Base-by-base conservation (phyloP, 2,797 vertebrate species). In the Xerus rutilus region DNA sequence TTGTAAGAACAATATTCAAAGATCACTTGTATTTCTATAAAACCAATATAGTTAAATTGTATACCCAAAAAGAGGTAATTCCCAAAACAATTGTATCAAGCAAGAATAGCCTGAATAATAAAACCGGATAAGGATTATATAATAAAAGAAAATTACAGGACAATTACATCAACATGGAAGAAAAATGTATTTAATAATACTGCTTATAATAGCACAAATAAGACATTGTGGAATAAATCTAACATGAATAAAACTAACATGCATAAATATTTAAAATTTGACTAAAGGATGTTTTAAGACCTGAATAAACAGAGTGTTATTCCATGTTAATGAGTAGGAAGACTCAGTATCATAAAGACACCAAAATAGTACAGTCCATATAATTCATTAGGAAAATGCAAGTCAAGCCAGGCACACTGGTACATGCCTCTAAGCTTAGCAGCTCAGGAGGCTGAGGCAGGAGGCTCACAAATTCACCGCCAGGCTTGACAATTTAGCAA, bases 81-180 rank as follows among this genome's bases (percentile, higher is more conserved):
- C 67, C 54, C 76, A 45, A 82, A 52, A 49, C 73, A 73, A 54
- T 82, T 88, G 45, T 82, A 54, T 74, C 59, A 88, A 35, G 35
- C 67, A 87, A 78, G 10, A 49, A 70, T 52, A 93, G 25, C n/a
- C 43, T 87, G 87, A 86, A 64, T 65, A 65, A 82, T 73, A 81
- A 87, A 93, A 82, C 85, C 76, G 88, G 85, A 81, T 88, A 87
- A 93, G 54, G 45, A 69, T 28, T 43, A 17, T 28, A 21, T 73
- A 54, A 81, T 35, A 82, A 64, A 54, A 81, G 47, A 82, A 64
- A 65, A 65, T 65, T 65, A 65, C 6, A 65, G 32, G 30, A 65
- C 64, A 65, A 23, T 73, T 65, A 81, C 65, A 81, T 81, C 45
- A 32, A 73, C 15, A 32, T n/a, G 10, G 54, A 93, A 57, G 76